Percentiles rank a stretch among this genome's conserved stretches.
Conservation (phyloP, 2,888 invertebrate genomes). For the Protonemura montana region DNA sequence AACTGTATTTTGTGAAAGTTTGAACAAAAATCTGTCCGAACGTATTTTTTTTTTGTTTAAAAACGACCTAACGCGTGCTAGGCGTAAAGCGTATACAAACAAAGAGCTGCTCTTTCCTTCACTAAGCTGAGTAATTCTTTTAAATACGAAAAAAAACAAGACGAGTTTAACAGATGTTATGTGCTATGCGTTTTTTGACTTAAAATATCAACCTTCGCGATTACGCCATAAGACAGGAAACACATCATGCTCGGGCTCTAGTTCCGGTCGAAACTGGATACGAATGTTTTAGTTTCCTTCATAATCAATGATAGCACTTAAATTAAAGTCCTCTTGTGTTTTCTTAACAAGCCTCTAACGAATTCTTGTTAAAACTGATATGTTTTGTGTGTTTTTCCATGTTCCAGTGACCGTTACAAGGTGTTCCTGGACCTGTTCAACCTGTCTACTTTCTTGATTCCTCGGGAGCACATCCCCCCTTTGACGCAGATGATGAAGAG, state of each 20-base stretch:
- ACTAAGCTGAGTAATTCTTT: not conserved
- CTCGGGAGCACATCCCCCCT: constrained; percentile 88
- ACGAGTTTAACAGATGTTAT: not conserved
- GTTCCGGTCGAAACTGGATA: not conserved
- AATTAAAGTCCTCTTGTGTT: no score
- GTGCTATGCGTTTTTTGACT: not conserved
- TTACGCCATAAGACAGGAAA: not conserved
- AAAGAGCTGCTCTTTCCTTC: not conserved
- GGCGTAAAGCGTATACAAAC: not conserved
- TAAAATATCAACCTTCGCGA: not conserved
- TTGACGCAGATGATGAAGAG: constrained; percentile 83
- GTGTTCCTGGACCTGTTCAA: constrained; percentile 98
- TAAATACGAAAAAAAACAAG: not conserved
- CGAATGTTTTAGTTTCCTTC: no score
- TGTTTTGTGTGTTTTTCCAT: constrained; percentile 36
- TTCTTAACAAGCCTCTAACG: no score
- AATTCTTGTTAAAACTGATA: no score
- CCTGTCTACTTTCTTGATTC: constrained; percentile 94
- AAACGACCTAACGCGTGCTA: no score
- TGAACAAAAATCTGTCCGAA: no score
- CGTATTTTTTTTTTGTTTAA: no score
- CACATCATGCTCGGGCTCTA: not conserved
- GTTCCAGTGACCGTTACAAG: constrained; percentile 94
- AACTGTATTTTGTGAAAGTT: no score
- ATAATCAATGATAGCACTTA: no score